phyloP scores from a whole-genome alignment of 2,797 vertebrate genomes.

The Malacoctenus gilli region DNA sequence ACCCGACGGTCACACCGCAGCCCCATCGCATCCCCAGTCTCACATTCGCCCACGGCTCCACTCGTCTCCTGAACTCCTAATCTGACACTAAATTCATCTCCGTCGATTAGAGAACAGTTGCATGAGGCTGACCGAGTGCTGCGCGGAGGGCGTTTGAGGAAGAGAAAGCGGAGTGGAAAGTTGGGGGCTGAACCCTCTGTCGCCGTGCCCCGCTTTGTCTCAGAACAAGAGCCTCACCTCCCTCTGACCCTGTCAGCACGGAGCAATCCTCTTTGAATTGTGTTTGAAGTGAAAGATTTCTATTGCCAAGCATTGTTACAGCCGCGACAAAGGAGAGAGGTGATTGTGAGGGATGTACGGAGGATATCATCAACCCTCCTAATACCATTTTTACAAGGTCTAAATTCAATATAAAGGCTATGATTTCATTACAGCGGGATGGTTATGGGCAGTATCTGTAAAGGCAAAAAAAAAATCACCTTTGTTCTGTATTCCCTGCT shows the following conservation, averaged over 20 bases:
- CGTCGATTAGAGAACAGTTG: too few relatives aligned
- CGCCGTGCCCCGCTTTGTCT: too few relatives aligned
- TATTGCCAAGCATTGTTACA: not conserved
- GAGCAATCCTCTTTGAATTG: not conserved
- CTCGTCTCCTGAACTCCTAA: too few relatives aligned
- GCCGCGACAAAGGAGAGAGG: not conserved
- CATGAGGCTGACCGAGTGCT: too few relatives aligned
- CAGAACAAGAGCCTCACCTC: conserved; percentile 8
- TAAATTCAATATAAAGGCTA: conserved; percentile 10
- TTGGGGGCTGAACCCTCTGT: too few relatives aligned
- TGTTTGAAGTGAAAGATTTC: not conserved
- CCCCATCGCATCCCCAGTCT: too few relatives aligned
- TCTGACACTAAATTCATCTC: too few relatives aligned
- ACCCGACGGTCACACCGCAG: too few relatives aligned
- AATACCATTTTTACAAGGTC: not conserved
- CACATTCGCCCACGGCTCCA: too few relatives aligned
- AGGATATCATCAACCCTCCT: conserved; percentile 9
- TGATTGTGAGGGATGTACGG: conserved; percentile 1
- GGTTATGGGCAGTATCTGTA: conserved; percentile 4
- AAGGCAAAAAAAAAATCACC: conserved; percentile 9
- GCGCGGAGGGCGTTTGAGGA: too few relatives aligned
- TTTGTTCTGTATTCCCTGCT: conserved; percentile 2
- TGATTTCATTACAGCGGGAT: conserved; percentile 12
- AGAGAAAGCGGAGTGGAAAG: too few relatives aligned
- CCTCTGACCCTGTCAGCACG: conserved; percentile 1